Percentiles rank a stretch among this genome's conserved stretches.
phyloP scores from a whole-genome alignment of 2,888 invertebrate genomes.

The Gymnosoma rotundatum region DNA sequence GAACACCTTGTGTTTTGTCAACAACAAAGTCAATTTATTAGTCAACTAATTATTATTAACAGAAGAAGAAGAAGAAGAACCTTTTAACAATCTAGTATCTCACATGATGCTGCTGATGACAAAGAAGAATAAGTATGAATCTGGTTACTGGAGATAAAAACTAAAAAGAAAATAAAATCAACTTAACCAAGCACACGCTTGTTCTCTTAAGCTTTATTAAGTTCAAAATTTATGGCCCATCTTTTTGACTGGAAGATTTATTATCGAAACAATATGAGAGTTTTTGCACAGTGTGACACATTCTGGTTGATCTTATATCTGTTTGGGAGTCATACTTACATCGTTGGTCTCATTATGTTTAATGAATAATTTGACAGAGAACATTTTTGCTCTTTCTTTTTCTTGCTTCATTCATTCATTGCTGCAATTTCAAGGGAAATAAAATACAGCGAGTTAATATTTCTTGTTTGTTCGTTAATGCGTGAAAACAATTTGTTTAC shows the following conservation, averaged over 20 bases:
- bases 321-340: neutral
- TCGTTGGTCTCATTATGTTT: constrained; percentile 66
- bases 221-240: constrained; percentile 67
- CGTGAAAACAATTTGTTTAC: constrained; percentile 81
- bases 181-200: constrained; percentile 18
- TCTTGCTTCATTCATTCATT: constrained; percentile 1
- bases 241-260: constrained; percentile 69
- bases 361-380: constrained; percentile 60
- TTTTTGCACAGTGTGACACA: constrained; percentile 67
- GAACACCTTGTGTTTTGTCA: constrained; percentile 41
- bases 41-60: constrained; percentile 66
- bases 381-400: neutral
- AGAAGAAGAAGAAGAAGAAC: no score
- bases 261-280: constrained; percentile 57
- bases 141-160: neutral
- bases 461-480: constrained; percentile 72
- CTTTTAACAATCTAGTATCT: constrained; percentile 39
- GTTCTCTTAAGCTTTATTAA: constrained; percentile 61
- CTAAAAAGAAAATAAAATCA: neutral
- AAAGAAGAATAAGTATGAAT: neutral
- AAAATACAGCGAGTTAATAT: constrained; percentile 1
- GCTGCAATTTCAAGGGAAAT: constrained; percentile 23
- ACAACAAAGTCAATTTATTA: constrained; percentile 60
- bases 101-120: constrained; percentile 13
- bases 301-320: constrained; percentile 11